Conservation (phyloP, 2,888 invertebrate genomes). For the Limnephilus marmoratus region DNA sequence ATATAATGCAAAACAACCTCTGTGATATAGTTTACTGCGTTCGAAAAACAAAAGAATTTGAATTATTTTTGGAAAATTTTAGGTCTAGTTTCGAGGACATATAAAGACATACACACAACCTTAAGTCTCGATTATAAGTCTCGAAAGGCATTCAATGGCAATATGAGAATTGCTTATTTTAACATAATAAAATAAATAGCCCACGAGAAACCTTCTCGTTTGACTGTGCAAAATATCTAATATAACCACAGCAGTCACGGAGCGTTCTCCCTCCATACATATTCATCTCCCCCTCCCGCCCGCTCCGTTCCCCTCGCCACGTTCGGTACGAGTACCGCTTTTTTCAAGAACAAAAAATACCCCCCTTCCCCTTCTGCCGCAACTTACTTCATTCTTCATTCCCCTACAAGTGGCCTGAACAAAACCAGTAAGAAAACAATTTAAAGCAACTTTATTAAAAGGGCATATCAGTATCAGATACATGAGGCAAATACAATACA, state of each 20-base stretch:
- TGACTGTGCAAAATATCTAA: slow-evolving; percentile 58
- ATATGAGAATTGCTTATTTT: not conserved
- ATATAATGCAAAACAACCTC: no score
- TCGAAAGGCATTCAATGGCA: not conserved
- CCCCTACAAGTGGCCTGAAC: not conserved
- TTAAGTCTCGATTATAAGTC: no score
- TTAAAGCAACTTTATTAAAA: not conserved
- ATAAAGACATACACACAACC: no score
- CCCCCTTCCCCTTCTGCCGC: not conserved
- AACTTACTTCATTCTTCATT: slow-evolving; percentile 10
- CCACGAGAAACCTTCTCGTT: slow-evolving; percentile 21
- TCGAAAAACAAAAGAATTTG: no score
- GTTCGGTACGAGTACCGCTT: slow-evolving; percentile 24
- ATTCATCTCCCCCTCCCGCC: slow-evolving; percentile 58
- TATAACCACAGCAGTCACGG: slow-evolving; percentile 56
- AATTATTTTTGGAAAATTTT: no score
- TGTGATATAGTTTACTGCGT: no score
- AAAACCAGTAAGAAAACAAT: not conserved
- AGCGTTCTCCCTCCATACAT: slow-evolving; percentile 60
- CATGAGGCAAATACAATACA: no score
- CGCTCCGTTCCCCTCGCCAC: slow-evolving; percentile 40
- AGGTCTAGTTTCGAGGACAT: no score
- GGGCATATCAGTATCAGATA: not conserved
- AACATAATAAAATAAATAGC: not conserved
- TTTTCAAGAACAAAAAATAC: slow-evolving; percentile 52